Percentiles rank a stretch among this genome's conserved stretches.
These are phyloP conservation scores for Scaptodrosophila lebanonensis DNA, from an alignment of 1,140 invertebrate species.

Conservation along the genomic window DNA sequence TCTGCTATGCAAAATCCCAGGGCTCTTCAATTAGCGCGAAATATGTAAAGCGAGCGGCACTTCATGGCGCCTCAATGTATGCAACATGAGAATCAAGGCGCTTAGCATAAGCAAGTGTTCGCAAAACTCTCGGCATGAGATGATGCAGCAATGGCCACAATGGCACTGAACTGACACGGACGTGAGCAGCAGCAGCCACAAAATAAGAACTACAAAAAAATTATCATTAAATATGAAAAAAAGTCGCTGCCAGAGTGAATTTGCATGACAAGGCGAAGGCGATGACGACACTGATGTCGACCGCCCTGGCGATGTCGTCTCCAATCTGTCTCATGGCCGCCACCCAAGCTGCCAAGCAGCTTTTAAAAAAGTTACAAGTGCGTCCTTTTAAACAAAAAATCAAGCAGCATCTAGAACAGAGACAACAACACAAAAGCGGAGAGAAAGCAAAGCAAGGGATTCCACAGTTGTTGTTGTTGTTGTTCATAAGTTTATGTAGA, in stretches of 20 bases:
- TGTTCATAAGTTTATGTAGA: slow-evolving; percentile 67
- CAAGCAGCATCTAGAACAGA: background rate
- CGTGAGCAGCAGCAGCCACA: no score
- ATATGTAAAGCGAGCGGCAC: slow-evolving; percentile 58
- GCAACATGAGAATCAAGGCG: slow-evolving; percentile 56
- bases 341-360: slow-evolving; percentile 35
- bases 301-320: slow-evolving; percentile 26
- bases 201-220: slow-evolving; percentile 35
- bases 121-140: slow-evolving; percentile 12
- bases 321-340: slow-evolving; percentile 57
- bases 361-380: slow-evolving; percentile 51
- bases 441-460: no score
- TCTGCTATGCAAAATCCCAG: no score
- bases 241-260: slow-evolving; percentile 68
- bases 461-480: no score
- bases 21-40: slow-evolving; percentile 66
- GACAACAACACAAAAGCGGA: slow-evolving; percentile 17
- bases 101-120: slow-evolving; percentile 67
- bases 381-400: slow-evolving; percentile 42
- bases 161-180: slow-evolving; percentile 27
- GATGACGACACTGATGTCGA: background rate
- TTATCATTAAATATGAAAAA: slow-evolving; percentile 75
- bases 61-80: slow-evolving; percentile 52
- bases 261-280: slow-evolving; percentile 62
- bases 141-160: slow-evolving; percentile 5